These are phyloP conservation scores for Macroramphosus scolopax DNA, from an alignment of 2,797 vertebrate species.

Conservation along the genomic window DNA sequence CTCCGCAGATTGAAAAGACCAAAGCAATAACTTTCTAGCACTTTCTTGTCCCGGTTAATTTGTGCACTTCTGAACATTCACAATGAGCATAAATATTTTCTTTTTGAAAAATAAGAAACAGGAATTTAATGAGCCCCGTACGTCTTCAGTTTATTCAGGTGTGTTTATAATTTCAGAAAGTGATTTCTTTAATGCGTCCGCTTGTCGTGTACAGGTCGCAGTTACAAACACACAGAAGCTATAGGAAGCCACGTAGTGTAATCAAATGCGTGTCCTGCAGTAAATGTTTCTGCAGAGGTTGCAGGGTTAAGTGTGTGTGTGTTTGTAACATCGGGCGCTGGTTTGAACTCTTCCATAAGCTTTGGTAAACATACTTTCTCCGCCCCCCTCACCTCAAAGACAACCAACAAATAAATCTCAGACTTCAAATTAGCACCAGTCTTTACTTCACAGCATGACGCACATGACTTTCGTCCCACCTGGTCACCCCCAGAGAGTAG, in stretches of 20 bases:
- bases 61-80: not conserved
- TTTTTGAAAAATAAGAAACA: too few species aligned
- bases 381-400: constrained; percentile 13
- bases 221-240: constrained; percentile 51
- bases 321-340: constrained; percentile 43
- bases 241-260: constrained; percentile 17
- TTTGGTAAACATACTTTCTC: constrained; percentile 32
- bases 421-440: constrained; percentile 41
- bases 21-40: too few species aligned
- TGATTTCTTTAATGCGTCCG: not conserved
- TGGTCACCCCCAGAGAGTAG: constrained; percentile 25
- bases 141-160: constrained; percentile 41
- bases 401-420: constrained; percentile 61
- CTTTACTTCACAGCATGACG: constrained; percentile 31
- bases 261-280: constrained; percentile 27
- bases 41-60: too few species aligned
- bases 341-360: constrained; percentile 48
- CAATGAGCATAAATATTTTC: too few species aligned
- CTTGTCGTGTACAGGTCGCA: constrained; percentile 26
- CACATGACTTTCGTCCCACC: constrained; percentile 35
- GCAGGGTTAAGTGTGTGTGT: too few species aligned
- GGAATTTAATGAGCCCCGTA: not conserved
- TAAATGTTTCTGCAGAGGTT: constrained; percentile 8
- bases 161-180: constrained; percentile 30
- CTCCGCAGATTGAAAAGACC: too few species aligned